A percentile compares a stretch with the other conserved stretches of the same genome.
Conservation (phyloP, 1,140 invertebrate species). For the Bombus vancouverensis region DNA sequence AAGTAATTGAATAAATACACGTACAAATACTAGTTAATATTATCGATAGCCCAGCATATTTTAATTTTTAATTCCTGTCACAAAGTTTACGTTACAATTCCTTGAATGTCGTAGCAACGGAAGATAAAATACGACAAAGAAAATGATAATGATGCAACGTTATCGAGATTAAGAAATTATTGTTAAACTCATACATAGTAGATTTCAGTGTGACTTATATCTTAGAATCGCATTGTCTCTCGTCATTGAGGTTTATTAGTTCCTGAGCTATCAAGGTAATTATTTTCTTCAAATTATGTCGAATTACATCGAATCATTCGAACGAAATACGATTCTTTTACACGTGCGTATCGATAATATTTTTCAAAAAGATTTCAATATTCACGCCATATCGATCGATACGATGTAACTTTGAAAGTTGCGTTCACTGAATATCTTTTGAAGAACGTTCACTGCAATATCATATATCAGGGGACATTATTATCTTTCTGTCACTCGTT, state of each 20-base stretch:
- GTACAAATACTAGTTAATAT: background rate
- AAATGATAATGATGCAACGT: background rate
- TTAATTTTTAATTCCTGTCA: background rate
- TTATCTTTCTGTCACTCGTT: background rate
- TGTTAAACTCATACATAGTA: background rate
- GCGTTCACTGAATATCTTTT: too few species aligned
- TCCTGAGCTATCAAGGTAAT: background rate
- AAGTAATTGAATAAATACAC: background rate
- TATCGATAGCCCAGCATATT: background rate
- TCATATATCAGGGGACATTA: background rate
- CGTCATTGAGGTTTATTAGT: background rate
- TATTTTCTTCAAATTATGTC: background rate
- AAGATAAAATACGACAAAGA: background rate
- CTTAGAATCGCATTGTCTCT: too few species aligned
- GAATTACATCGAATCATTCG: background rate
- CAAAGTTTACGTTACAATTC: background rate
- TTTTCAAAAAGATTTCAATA: background rate
- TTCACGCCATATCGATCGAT: too few species aligned
- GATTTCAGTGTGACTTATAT: background rate
- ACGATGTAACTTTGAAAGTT: background rate
- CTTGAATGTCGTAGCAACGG: background rate
- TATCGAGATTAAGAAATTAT: background rate
- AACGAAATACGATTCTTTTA: slow-evolving; percentile 14
- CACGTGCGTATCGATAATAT: background rate
- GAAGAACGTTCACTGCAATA: background rate